Percentiles rank a stretch among this genome's conserved stretches.
These are phyloP conservation scores for Drosophila koepferae DNA, from an alignment of 2,888 invertebrate genomes.

Conservation along the genomic window DNA sequence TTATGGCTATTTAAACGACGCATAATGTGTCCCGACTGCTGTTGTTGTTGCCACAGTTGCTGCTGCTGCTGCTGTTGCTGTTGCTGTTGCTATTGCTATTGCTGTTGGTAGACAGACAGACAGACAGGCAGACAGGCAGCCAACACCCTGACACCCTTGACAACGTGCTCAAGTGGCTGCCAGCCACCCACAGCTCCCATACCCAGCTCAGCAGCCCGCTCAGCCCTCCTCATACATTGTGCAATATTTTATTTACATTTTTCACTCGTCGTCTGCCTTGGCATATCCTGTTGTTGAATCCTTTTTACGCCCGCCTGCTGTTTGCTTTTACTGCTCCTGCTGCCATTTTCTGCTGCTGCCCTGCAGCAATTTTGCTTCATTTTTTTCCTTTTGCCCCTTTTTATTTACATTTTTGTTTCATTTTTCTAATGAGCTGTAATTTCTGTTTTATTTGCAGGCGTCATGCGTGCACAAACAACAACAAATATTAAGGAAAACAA, in stretches of 20 bases:
- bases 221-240: slow-evolving; percentile 40
- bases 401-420: slow-evolving; percentile 82
- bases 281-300: slow-evolving; percentile 72
- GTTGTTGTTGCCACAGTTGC: slow-evolving; percentile 41
- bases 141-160: slow-evolving; percentile 63
- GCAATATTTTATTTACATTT: slow-evolving; percentile 80
- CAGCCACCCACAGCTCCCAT: slow-evolving; percentile 23
- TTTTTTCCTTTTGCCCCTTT: slow-evolving; percentile 21
- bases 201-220: slow-evolving; percentile 13
- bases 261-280: slow-evolving; percentile 74
- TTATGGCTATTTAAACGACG: slow-evolving; percentile 83
- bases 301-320: slow-evolving; percentile 74
- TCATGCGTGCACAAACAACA: slow-evolving; percentile 74
- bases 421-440: slow-evolving; percentile 83
- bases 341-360: slow-evolving; percentile 19
- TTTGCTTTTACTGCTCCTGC: slow-evolving; percentile 61
- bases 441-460: slow-evolving; percentile 82
- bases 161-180: slow-evolving; percentile 78
- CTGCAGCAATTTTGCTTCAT: slow-evolving; percentile 34
- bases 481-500: slow-evolving; percentile 16
- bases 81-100: slow-evolving; percentile 20
- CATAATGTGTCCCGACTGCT: slow-evolving; percentile 72
- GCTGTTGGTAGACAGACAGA: slow-evolving; percentile 50
- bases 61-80: slow-evolving; percentile 37
- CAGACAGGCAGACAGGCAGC: slow-evolving; percentile 19